Conservation (phyloP, 2,797 vertebrate species). For the Phrynocephalus guinanensis region DNA sequence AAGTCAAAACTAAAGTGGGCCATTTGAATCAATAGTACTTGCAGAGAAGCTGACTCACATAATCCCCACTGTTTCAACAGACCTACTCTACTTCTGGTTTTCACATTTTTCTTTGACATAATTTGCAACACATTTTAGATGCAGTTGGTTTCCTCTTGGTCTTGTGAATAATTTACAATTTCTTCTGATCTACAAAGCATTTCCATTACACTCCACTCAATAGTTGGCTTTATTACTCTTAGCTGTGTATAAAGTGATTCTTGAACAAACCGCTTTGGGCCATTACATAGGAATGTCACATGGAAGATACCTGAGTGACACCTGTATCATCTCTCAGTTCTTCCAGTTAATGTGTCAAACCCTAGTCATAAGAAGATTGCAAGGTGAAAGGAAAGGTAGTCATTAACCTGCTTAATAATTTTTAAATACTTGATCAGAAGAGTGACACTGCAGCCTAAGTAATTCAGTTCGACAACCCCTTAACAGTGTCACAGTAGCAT, state of each 20-base stretch:
- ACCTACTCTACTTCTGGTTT: background rate
- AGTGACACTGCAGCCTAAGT: background rate
- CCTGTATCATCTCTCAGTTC: background rate
- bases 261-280: background rate
- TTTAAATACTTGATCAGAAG: background rate
- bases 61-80: background rate
- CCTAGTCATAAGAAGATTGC: background rate
- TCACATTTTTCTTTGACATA: background rate
- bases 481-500: background rate
- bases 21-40: no score
- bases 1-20: no score
- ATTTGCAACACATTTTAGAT: background rate
- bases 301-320: background rate
- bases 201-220: background rate
- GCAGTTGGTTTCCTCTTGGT: background rate
- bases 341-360: background rate
- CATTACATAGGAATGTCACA: background rate
- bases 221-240: background rate
- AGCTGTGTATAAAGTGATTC: background rate
- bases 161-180: slow-evolving; percentile 2
- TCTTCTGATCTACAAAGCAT: background rate
- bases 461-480: background rate
- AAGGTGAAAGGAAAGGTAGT: background rate
- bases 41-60: no score
- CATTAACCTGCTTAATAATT: background rate